Conservation (phyloP, 1,140 invertebrate species). For the Ceratosolen solmsi region DNA sequence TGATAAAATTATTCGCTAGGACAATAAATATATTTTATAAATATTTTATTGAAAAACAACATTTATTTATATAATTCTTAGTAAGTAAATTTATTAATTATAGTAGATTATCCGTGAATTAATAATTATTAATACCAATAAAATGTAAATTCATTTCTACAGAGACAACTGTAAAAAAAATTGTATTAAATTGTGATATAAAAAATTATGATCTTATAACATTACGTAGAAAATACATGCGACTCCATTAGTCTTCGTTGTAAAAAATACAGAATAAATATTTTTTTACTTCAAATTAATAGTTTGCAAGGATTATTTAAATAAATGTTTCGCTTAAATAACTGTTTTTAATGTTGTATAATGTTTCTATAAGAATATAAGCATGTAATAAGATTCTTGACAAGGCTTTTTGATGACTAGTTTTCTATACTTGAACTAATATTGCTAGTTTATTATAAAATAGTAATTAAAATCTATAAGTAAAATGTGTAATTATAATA, state of each 20-base stretch:
- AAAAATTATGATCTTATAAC: neutral
- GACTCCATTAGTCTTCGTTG: constrained; percentile 27
- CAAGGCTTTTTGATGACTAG: too few relatives aligned
- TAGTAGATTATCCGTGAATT: too few relatives aligned
- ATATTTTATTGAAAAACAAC: neutral
- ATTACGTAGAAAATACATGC: constrained; percentile 22
- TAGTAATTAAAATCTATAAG: too few relatives aligned
- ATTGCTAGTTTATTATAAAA: too few relatives aligned
- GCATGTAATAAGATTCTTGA: neutral
- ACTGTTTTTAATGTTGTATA: neutral
- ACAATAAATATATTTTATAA: constrained; percentile 17
- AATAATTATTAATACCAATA: neutral
- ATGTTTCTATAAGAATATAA: neutral
- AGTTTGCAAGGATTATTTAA: constrained; percentile 18
- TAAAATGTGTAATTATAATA: too few relatives aligned
- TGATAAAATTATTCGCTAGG: constrained; percentile 16
- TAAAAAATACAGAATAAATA: constrained; percentile 13
- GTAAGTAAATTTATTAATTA: neutral
- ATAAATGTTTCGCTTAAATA: constrained; percentile 7
- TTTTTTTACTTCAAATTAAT: constrained; percentile 36
- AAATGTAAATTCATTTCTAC: constrained; percentile 11
- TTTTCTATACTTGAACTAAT: too few relatives aligned
- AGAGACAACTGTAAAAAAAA: constrained; percentile 43
- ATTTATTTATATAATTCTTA: constrained; percentile 37
- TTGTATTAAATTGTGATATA: constrained; percentile 30